Base-by-base conservation (phyloP, 2,797 vertebrate genomes). In the Macroramphosus scolopax region DNA sequence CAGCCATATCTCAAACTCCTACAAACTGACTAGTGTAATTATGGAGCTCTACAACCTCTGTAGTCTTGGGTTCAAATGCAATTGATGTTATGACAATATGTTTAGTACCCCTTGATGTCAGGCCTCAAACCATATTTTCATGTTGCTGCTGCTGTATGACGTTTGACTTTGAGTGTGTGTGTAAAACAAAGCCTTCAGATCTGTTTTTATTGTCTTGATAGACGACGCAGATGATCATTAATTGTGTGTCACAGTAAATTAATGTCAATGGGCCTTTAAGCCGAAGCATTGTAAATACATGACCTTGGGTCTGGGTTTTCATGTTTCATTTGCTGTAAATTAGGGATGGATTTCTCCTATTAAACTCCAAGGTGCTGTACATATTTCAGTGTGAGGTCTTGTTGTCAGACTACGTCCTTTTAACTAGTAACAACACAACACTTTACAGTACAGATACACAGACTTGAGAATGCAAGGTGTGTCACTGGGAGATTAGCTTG, bases 391-490 rank as follows among this genome's bases (percentile, higher is more conserved):
- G 18, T 8, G n/a, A n/a, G 8, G 44, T 17, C 2, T 0, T 33
- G 44, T 13, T 48, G 44, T 46, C n/a, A 15, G 17, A n/a, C n/a
- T n/a, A 31, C 32, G 25, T 13, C 4, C 14, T 1, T 17, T 42
- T 5, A 30, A 33, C 22, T 5, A 25, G 51, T 11, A 28, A 20
- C 15, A 5, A 13, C 2, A 18, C 12, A 22, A 28, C 20, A 18
- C 5, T 15, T 34, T 17, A 17, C 38, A 41, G 31, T 8, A 16
- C 13, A 33, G 14, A 43, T 40, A n/a, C n/a, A n/a, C n/a, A 25
- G 20, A 44, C n/a, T 24, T 6, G 36, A 44, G 45, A 66, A 61
- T 59, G 28, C 12, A 29, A 63, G 41, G 63, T 51, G 57, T 56
- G 47, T 42, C 25, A 13, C 37, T 8, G 2, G 13, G 28, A 34